phyloP scores from a whole-genome alignment of 1,140 invertebrate genomes.

The Myzus persicae region DNA sequence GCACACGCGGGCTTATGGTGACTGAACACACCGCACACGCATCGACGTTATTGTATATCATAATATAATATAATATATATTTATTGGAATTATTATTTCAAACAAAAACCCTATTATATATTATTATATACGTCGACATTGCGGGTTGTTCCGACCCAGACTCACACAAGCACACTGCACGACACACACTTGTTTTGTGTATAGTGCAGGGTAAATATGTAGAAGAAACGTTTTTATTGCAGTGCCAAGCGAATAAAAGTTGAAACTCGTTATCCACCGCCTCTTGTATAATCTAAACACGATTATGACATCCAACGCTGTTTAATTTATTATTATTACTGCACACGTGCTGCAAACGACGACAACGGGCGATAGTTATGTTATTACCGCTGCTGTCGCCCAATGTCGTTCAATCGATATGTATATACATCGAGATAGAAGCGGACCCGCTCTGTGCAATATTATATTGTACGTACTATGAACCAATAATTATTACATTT shows the following conservation, averaged over 20 bases:
- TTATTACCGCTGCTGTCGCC: neutral
- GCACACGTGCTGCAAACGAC: neutral
- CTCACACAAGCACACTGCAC: too few relatives aligned
- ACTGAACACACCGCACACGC: conserved; percentile 31
- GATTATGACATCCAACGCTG: neutral
- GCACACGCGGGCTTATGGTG: conserved; percentile 24
- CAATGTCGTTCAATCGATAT: neutral
- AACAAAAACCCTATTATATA: neutral
- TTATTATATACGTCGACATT: neutral
- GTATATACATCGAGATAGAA: neutral
- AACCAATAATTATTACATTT: neutral
- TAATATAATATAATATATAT: neutral
- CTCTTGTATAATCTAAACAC: neutral
- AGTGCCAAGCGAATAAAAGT: neutral
- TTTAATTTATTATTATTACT: conserved; percentile 10
- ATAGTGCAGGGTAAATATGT: neutral
- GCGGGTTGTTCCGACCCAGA: neutral
- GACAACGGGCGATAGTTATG: neutral
- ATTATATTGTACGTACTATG: neutral
- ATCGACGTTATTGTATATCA: neutral
- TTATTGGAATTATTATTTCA: conserved; percentile 5
- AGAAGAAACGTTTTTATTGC: neutral
- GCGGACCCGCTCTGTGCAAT: neutral
- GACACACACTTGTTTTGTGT: neutral
- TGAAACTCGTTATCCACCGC: neutral